These are phyloP conservation scores for Actinostola sp. DNA, from an alignment of 92 coral and sea anemone genomes.

Conservation along the genomic window DNA sequence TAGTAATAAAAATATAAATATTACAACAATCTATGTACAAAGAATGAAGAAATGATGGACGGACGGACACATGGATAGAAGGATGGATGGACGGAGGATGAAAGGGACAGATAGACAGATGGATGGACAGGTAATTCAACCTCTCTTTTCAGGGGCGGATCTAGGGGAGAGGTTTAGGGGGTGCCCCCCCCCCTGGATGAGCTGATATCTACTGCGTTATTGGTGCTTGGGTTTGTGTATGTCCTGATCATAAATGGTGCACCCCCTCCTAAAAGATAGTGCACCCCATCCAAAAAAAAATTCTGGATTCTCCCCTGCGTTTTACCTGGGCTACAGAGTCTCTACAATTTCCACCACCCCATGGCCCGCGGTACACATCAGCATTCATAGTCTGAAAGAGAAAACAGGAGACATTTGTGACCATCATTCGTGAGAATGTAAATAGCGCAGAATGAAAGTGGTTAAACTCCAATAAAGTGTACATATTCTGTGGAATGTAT, in stretches of 20 bases:
- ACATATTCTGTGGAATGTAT: no score
- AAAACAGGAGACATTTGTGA: neutral
- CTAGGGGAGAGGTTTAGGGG: no score
- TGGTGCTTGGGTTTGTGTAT: no score
- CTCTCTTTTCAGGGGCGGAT: no score
- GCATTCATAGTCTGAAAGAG: constrained; percentile 84
- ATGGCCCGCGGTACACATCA: constrained; percentile 91
- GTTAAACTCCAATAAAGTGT: no score
- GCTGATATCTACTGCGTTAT: no score
- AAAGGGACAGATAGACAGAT: neutral
- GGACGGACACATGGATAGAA: neutral
- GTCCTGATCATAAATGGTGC: no score
- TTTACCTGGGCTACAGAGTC: constrained; percentile 93
- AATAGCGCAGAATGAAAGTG: neutral
- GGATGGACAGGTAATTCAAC: constrained; percentile 1
- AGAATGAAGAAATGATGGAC: neutral
- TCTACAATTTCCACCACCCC: constrained; percentile 98
- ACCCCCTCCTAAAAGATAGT: no score
- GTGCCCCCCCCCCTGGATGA: no score
- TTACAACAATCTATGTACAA: neutral
- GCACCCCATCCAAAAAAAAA: neutral
- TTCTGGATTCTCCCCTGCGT: neutral
- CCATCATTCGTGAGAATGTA: neutral
- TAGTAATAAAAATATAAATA: neutral
- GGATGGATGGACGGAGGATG: neutral